Base-by-base conservation (phyloP, 92 coral and sea anemone genomes). In the Epizoanthus illoricatus region DNA sequence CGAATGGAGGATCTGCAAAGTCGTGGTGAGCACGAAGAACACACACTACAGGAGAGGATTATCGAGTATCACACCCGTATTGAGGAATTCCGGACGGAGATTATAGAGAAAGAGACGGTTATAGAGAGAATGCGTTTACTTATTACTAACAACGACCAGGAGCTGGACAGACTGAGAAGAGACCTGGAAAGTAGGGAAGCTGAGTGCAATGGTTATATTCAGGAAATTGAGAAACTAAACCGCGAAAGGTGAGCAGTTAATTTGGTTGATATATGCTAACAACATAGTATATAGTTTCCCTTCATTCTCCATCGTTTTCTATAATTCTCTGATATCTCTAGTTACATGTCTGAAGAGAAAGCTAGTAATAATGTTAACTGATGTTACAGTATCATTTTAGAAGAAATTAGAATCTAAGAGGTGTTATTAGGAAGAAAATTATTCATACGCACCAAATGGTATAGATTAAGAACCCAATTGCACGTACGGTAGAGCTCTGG, bases 101-200 rank as follows among this genome's bases (percentile, higher is more conserved):
- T 93, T 8, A 93, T 93, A 23, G 97, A 93, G 74, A 93, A 93
- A 55, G 97, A 93, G 83, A 93, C 97, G 2, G 84, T 86, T 75
- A 93, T 93, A 40, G 97, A 93, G 57, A 87, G 87, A 76, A 83
- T 93, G 73, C 91, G 91, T 58, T 76, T 91, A 66, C 81, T 83
- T 80, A 73, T 93, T 10, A 80, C 94, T 11, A 91, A 93, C 69
- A 93, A 91, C 69, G 97, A 93, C 76, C 86, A 74, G 23, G 97
- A 93, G 73, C 80, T 93, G 2, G 97, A 90, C 80, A 87, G 87
- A 21, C 85, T 93, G 79, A 81, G 94, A 85, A 90, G 97, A 39
- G 97, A 93, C 42, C 88, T 93, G 74, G 94, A 93, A 7, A 91
- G 91, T 55, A 93, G 81, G 73, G 94, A 91, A 74, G 83, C 87